phyloP scores from a whole-genome alignment of 2,113 vertebrate genomes.

The Prochilodus magdalenae region DNA sequence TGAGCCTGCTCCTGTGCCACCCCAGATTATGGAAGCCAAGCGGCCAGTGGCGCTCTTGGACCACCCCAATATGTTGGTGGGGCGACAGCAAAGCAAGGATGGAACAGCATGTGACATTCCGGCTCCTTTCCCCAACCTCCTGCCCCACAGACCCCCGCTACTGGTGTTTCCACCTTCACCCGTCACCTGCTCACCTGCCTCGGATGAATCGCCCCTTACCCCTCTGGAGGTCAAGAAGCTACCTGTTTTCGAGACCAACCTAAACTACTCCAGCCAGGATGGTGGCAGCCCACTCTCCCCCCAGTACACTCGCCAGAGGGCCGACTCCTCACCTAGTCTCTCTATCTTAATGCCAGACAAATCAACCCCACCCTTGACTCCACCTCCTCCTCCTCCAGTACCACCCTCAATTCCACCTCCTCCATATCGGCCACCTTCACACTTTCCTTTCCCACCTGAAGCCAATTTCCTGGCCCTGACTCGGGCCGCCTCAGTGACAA shows the following conservation, averaged over 20 bases:
- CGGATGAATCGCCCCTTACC: slow-evolving; percentile 94
- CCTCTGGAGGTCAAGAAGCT: slow-evolving; percentile 95
- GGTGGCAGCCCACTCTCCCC: slow-evolving; percentile 89
- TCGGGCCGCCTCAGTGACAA: slow-evolving; percentile 70
- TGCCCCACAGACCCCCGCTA: slow-evolving; percentile 91
- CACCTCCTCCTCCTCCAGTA: slow-evolving; percentile 76
- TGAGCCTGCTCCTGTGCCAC: slow-evolving; percentile 58
- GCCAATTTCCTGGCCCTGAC: slow-evolving; percentile 72
- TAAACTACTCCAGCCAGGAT: slow-evolving; percentile 84
- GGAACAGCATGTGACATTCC: slow-evolving; percentile 84
- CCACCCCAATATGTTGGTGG: slow-evolving; percentile 52
- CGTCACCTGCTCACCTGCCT: slow-evolving; percentile 92
- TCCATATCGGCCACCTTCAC: slow-evolving; percentile 82
- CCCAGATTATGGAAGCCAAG: slow-evolving; percentile 66
- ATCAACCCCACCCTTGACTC: slow-evolving; percentile 86
- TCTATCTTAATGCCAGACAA: slow-evolving; percentile 81
- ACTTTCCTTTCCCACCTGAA: slow-evolving; percentile 88
- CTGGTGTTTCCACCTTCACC: slow-evolving; percentile 94
- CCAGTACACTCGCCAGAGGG: slow-evolving; percentile 83
- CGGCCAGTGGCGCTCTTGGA: slow-evolving; percentile 56
- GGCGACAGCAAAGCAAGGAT: slow-evolving; percentile 63
- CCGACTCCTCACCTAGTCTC: slow-evolving; percentile 85
- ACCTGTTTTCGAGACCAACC: slow-evolving; percentile 91
- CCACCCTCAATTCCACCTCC: slow-evolving; percentile 75
- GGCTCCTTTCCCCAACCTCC: slow-evolving; percentile 93